A percentile compares a stretch with the other conserved stretches of the same genome.
Evolutionary conservation across 2,113 vertebrate species (phyloP).

Genomic region (Setophaga coronata): DNA sequence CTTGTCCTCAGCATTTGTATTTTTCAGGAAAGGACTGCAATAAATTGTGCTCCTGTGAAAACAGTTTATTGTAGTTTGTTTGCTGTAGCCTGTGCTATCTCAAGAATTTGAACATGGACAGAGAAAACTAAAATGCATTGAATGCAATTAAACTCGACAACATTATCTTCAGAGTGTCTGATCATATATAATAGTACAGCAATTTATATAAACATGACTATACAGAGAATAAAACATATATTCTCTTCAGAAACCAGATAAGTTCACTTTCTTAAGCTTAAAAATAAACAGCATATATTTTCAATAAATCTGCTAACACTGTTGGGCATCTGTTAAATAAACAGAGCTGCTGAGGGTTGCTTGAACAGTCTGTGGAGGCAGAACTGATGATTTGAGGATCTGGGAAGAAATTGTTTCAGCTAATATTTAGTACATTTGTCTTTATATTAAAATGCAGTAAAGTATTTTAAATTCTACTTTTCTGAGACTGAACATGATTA

Average conservation of each 20-base stretch:
- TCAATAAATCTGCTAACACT: slow-evolving; percentile 77
- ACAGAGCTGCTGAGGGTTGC: slow-evolving; percentile 55
- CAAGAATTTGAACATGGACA: background rate
- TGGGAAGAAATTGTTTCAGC: slow-evolving; percentile 69
- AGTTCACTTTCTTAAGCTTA: slow-evolving; percentile 66
- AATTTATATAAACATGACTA: slow-evolving; percentile 15
- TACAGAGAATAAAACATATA: slow-evolving; percentile 38
- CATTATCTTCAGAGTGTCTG: background rate
- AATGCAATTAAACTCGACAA: background rate
- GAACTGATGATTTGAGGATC: slow-evolving; percentile 28
- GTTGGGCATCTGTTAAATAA: slow-evolving; percentile 70
- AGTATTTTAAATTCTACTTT: slow-evolving; percentile 47
- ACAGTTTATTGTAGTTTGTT: slow-evolving; percentile 29
- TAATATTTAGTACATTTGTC: slow-evolving; percentile 54
- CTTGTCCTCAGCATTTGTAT: slow-evolving; percentile 31
- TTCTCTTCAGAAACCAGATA: slow-evolving; percentile 40
- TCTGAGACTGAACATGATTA: slow-evolving; percentile 44
- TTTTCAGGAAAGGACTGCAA: slow-evolving; percentile 63
- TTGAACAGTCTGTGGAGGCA: slow-evolving; percentile 16
- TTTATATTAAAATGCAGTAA: slow-evolving; percentile 48
- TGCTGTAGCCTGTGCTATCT: background rate
- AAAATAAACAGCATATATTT: slow-evolving; percentile 75
- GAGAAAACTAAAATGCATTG: background rate
- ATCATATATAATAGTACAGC: background rate
- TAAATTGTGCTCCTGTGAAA: slow-evolving; percentile 46